A percentile compares a stretch with the other conserved stretches of the same genome.
These are phyloP conservation scores for Hippopotamyrus pictus DNA, from an alignment of 2,797 vertebrate species.

Conservation along the genomic window DNA sequence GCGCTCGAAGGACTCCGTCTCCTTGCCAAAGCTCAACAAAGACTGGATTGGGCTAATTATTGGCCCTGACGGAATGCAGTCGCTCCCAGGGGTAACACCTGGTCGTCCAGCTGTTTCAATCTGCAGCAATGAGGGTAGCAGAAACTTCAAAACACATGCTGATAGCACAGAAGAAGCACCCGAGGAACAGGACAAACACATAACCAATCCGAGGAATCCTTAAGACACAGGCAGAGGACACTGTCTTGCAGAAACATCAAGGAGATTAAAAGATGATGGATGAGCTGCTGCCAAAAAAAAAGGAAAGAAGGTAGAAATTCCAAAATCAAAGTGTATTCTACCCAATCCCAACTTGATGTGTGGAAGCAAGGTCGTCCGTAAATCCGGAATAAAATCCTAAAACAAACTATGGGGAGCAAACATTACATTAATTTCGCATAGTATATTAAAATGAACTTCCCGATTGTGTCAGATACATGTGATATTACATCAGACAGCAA, in stretches of 20 bases:
- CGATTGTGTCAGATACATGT: neutral
- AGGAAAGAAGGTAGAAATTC: neutral
- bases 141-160: neutral
- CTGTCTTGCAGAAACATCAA: neutral
- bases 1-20: neutral
- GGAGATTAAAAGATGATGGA: neutral
- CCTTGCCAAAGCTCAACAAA: neutral
- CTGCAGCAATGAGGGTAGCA: neutral
- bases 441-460: neutral
- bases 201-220: neutral
- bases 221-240: neutral
- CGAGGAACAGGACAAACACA: neutral
- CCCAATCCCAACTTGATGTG: constrained; percentile 32
- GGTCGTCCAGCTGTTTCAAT: neutral
- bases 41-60: neutral
- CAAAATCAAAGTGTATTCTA: constrained; percentile 25
- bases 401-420: constrained; percentile 30
- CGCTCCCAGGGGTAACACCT: neutral
- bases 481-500: neutral
- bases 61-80: neutral
- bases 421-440: neutral
- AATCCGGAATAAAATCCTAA: constrained; percentile 34
- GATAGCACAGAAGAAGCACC: neutral
- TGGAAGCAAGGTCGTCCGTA: constrained; percentile 43
- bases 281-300: neutral